A percentile compares a stretch with the other conserved stretches of the same genome.
phyloP scores from a whole-genome alignment of 2,888 invertebrate genomes.

The Drosophila dives region DNA sequence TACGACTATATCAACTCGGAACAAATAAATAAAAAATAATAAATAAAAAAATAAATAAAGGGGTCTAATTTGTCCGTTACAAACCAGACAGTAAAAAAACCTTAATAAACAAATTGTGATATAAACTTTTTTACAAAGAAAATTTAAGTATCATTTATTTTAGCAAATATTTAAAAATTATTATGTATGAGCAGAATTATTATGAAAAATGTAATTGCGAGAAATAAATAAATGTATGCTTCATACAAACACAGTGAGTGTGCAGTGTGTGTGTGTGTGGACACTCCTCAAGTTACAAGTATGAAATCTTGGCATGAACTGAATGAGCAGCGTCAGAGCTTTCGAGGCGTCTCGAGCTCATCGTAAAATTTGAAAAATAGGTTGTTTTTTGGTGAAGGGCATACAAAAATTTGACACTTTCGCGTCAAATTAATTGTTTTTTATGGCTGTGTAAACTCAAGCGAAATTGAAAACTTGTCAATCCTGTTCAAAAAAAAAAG shows the following conservation, averaged over 20 bases:
- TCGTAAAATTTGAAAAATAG: slow-evolving; percentile 51
- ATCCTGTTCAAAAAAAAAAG: slow-evolving; percentile 52
- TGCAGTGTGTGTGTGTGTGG: not conserved
- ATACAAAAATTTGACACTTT: slow-evolving; percentile 72
- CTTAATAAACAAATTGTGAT: not conserved
- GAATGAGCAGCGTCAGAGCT: slow-evolving; percentile 22
- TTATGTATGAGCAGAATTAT: not conserved
- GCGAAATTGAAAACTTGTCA: slow-evolving; percentile 67
- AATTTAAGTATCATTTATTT: not conserved
- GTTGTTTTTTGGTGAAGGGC: slow-evolving; percentile 68
- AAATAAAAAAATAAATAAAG: too few relatives aligned
- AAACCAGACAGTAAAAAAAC: not conserved
- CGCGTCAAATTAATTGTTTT: slow-evolving; percentile 34
- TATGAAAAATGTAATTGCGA: slow-evolving; percentile 9
- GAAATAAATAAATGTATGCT: not conserved
- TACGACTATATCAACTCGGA: too few relatives aligned
- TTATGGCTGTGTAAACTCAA: slow-evolving; percentile 44
- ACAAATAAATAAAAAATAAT: too few relatives aligned
- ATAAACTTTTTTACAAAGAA: not conserved
- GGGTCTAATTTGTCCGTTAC: not conserved
- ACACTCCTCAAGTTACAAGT: slow-evolving; percentile 29
- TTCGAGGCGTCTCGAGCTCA: slow-evolving; percentile 16
- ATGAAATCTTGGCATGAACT: slow-evolving; percentile 34
- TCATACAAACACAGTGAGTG: slow-evolving; percentile 1
- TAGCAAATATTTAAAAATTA: not conserved